Evolutionary conservation across 2,113 vertebrate genomes (phyloP).

Genomic region (Protobothrops flavoviridis): DNA sequence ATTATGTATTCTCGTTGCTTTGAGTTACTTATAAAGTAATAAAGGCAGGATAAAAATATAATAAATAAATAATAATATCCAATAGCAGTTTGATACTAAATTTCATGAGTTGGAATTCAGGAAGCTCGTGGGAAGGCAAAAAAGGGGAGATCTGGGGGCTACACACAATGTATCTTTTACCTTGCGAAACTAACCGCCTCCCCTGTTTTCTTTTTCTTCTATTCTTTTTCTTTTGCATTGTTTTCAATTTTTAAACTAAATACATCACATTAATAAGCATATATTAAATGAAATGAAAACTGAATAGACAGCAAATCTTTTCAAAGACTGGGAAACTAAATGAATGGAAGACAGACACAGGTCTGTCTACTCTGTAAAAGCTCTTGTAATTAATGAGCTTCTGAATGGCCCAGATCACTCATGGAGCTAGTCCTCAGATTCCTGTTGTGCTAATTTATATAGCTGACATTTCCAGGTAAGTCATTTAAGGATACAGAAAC

Average conservation of each 20-base stretch:
- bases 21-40: no score
- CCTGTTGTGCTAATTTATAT: neutral
- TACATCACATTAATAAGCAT: neutral
- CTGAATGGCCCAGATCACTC: neutral
- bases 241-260: neutral
- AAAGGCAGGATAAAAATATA: no score
- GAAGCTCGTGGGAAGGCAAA: neutral
- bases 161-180: neutral
- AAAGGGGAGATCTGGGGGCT: neutral
- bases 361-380: neutral
- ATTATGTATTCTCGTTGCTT: no score
- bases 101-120: neutral
- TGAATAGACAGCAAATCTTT: neutral
- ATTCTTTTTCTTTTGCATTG: neutral
- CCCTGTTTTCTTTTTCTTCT: neutral
- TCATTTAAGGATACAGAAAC: neutral
- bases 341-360: neutral
- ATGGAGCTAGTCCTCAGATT: neutral
- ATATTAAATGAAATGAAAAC: neutral
- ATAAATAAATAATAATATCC: neutral
- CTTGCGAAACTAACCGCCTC: neutral
- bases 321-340: neutral
- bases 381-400: neutral
- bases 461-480: neutral
- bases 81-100: neutral